Base-by-base conservation (phyloP, 2,888 invertebrate genomes). In the Patella ulyssiponensis region DNA sequence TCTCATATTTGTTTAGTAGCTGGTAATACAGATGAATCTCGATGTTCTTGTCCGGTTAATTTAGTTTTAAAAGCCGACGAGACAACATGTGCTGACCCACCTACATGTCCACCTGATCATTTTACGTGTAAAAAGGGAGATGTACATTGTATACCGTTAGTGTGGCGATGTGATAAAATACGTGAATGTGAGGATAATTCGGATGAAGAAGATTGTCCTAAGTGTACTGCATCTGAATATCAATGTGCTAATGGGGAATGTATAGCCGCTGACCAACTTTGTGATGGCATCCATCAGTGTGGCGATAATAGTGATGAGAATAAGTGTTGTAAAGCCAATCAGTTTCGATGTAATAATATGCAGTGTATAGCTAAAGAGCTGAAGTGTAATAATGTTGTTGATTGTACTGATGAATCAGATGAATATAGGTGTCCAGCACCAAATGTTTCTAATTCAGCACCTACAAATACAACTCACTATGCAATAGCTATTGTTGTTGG, bases 151-250 rank as follows among this genome's bases (percentile, higher is more conserved):
- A 97, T 98, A 82, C 97, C 97, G 0, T 93, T 96, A 76, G 96
- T 97, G 95, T 98, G 98, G 98, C 95, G 96, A 1, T 99, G 98
- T 91, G 98, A 98, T 91, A 96, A 97, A 0, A 96, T 96, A 85
- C 74, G 87, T 2, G 91, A 92, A 78, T 92, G 92, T 81, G 81
- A 84, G 11, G 92, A 92, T 79, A 81, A 84, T n/a, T 90, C 90
- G 0, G 91, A 92, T 75, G 91, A 92, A 81, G 79, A 81, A 51
- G 83, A 88, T 79, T 91, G 91, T 82, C 85, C 88, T 0, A 75
- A 84, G 14, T 88, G 88, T 83, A 52, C 86, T 75, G 71, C 78
- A 11, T 80, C 82, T 15, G 85, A 90, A 75, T 91, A 89, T 81
- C 81, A 83, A 71, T 90, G 90, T 80, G 75, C 79, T 53, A 86